Evolutionary conservation across 2,797 vertebrate species (phyloP).

Genomic region (Poeciliopsis turneri): DNA sequence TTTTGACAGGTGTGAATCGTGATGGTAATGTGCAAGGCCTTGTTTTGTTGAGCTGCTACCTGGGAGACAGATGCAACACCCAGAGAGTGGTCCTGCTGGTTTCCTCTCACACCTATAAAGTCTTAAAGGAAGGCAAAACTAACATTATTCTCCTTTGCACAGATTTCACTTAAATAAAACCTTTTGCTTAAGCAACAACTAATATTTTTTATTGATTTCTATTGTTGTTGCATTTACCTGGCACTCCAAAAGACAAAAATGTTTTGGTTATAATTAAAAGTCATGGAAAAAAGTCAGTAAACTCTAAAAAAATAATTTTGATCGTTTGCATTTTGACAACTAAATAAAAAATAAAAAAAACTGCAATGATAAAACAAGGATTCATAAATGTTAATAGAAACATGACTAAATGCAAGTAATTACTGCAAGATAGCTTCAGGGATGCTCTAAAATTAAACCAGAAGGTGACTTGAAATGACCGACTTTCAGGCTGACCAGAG

Average conservation of each 20-base stretch:
- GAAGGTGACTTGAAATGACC: background rate
- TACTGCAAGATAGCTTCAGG: background rate
- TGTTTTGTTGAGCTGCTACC: slow-evolving; percentile 85
- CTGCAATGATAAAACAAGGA: background rate
- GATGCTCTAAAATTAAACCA: background rate
- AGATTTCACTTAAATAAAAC: background rate
- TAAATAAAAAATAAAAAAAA: background rate
- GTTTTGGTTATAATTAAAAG: background rate
- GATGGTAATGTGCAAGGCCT: slow-evolving; percentile 58
- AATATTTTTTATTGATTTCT: background rate
- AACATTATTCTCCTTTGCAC: background rate
- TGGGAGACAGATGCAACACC: slow-evolving; percentile 76
- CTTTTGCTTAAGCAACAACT: background rate
- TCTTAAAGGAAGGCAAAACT: slow-evolving; percentile 27
- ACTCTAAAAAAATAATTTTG: background rate
- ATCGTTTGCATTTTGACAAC: background rate
- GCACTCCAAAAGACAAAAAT: background rate
- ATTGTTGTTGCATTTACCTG: background rate
- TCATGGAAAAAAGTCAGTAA: background rate
- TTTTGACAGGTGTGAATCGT: slow-evolving; percentile 40
- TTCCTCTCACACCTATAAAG: slow-evolving; percentile 64
- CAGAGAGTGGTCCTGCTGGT: slow-evolving; percentile 56
- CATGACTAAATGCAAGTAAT: background rate
- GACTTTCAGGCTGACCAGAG: background rate
- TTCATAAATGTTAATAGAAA: background rate